Evolutionary conservation across 2,113 vertebrate species (phyloP).

Genomic region (Pogona vitticeps): DNA sequence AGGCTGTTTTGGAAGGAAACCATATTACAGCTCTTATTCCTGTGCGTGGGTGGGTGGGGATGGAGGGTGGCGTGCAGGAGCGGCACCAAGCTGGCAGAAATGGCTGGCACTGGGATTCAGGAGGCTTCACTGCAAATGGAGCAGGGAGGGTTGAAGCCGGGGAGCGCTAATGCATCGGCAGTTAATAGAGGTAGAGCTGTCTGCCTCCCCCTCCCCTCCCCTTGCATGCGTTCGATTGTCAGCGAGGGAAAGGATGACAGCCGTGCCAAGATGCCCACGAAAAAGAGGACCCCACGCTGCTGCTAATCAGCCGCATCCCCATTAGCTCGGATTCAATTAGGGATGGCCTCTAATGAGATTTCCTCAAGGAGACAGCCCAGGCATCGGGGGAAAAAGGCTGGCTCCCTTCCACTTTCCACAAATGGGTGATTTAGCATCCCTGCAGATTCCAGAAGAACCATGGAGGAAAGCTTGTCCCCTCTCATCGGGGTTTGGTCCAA

Average conservation of each 20-base stretch:
- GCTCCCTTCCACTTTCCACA: not conserved
- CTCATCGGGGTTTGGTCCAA: no score
- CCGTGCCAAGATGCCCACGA: no score
- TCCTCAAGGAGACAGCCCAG: not conserved
- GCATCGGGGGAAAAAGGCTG: not conserved
- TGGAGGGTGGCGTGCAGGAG: not conserved
- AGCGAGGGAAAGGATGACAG: not conserved
- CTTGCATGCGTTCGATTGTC: no score
- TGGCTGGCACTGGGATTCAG: not conserved
- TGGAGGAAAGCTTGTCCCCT: no score
- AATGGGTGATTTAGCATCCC: not conserved
- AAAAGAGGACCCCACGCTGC: no score
- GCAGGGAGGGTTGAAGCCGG: no score
- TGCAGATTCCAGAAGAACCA: not conserved
- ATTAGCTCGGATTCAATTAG: slow-evolving; percentile 9
- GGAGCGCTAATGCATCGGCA: no score
- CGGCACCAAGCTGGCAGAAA: not conserved
- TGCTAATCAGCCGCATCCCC: not conserved
- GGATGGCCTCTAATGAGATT: not conserved
- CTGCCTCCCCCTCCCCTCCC: no score
- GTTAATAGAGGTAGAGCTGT: no score
- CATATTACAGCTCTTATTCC: not conserved
- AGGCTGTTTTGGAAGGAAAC: not conserved
- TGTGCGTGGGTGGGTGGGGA: no score
- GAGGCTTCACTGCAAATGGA: not conserved